A percentile compares a stretch with the other conserved stretches of the same genome.
Conservation (phyloP, 1,140 invertebrate genomes). For the Eriosoma lanigerum region DNA sequence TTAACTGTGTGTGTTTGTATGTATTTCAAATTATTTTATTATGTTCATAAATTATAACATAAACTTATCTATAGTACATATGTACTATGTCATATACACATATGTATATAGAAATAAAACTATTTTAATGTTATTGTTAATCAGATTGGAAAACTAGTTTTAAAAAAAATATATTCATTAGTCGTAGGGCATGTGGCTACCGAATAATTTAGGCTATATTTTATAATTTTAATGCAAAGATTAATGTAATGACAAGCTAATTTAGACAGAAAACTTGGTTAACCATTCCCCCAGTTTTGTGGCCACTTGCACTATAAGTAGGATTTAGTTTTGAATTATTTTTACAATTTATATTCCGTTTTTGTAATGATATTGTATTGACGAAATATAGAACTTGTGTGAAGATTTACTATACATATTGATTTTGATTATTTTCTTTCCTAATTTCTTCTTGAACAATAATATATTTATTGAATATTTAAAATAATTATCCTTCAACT, state of each 20-base stretch:
- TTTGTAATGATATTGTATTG: constrained; percentile 52
- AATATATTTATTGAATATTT: no score
- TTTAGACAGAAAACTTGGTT: constrained; percentile 47
- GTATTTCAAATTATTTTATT: constrained; percentile 48
- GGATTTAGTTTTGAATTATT: constrained; percentile 50
- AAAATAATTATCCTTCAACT: no score
- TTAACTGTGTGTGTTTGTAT: constrained; percentile 45
- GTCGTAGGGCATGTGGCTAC: constrained; percentile 44
- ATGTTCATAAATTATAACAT: constrained; percentile 39
- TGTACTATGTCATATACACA: constrained; percentile 40
- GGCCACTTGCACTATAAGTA: constrained; percentile 47
- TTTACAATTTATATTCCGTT: constrained; percentile 52
- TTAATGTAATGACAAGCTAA: constrained; percentile 11
- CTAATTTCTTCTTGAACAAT: background rate
- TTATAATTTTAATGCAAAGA: constrained; percentile 12
- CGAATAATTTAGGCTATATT: constrained; percentile 29
- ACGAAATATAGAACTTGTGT: constrained; percentile 51
- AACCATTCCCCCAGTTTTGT: constrained; percentile 47
- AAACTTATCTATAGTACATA: constrained; percentile 31
- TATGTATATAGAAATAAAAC: constrained; percentile 10
- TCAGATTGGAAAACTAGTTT: constrained; percentile 43
- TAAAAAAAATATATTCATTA: constrained; percentile 33
- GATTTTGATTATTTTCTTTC: background rate
- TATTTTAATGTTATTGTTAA: constrained; percentile 51
- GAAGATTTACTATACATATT: constrained; percentile 42